phyloP scores from a whole-genome alignment of 2,113 vertebrate species.

The Hydrochoerus hydrochaeris region DNA sequence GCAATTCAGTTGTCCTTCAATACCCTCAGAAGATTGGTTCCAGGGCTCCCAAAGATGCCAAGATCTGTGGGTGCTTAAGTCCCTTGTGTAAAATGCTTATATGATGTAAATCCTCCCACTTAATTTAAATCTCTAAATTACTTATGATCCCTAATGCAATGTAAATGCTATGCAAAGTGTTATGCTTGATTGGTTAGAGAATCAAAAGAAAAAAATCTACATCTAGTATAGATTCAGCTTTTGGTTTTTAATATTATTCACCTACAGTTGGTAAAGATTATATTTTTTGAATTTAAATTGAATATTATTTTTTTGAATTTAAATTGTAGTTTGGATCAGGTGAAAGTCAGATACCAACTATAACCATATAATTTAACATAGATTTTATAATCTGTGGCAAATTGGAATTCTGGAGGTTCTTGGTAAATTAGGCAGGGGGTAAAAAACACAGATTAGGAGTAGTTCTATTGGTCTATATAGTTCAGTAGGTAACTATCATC shows the following conservation, averaged over 20 bases:
- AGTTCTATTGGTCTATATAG: not conserved
- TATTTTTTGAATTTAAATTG: no score
- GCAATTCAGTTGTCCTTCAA: not conserved
- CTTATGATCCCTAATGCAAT: not conserved
- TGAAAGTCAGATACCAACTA: not conserved
- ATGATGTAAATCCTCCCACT: not conserved
- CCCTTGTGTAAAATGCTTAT: not conserved
- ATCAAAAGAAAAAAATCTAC: not conserved
- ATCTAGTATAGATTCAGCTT: not conserved
- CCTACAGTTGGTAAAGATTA: no score
- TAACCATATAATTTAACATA: not conserved
- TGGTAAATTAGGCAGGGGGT: not conserved
- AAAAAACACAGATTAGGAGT: not conserved
- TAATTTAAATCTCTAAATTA: not conserved
- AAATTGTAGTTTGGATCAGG: not conserved
- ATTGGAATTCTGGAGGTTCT: not conserved
- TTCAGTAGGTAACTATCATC: not conserved
- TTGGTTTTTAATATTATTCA: not conserved
- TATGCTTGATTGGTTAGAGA: not conserved
- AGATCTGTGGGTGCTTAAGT: not conserved
- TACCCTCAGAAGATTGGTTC: not conserved
- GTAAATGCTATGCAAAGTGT: not conserved
- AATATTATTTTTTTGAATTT: constrained; percentile 27
- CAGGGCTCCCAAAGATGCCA: not conserved
- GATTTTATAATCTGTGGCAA: not conserved